Percentiles rank a stretch among this genome's conserved stretches.
Conservation (phyloP, 2,888 invertebrate species). For the Griposia aprilina region DNA sequence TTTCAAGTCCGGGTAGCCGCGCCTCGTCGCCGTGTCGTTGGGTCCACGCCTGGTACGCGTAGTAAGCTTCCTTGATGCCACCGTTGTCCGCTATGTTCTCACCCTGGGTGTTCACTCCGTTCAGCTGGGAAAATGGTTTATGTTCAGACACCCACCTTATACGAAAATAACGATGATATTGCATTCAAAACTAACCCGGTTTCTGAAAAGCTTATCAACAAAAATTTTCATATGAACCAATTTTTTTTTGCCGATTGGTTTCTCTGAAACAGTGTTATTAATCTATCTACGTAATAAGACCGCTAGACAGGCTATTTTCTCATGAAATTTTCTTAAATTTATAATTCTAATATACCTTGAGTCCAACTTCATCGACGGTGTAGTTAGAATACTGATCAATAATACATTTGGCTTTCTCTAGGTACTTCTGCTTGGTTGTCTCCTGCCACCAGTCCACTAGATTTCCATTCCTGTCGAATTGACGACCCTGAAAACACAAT, state of each 20-base stretch:
- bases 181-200: neutral
- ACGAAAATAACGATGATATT: neutral
- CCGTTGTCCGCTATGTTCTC: conserved; percentile 99
- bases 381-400: conserved; percentile 98
- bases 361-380: conserved; percentile 93
- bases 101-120: conserved; percentile 97
- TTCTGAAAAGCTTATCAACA: neutral
- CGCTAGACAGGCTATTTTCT: neutral
- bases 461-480: conserved; percentile 98
- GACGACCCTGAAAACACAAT: conserved; percentile 92
- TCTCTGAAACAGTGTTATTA: too few relatives aligned
- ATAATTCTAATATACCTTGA: conserved; percentile 91
- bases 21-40: conserved; percentile 92
- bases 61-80: conserved; percentile 97
- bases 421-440: conserved; percentile 95
- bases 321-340: neutral
- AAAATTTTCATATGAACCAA: too few relatives aligned
- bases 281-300: neutral
- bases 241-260: neutral
- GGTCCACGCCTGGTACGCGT: conserved; percentile 95
- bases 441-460: conserved; percentile 98
- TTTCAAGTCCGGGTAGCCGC: conserved; percentile 93
- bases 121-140: conserved; percentile 88
- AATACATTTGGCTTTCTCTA: conserved; percentile 96
- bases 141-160: neutral